Base-by-base conservation (phyloP, 2,797 vertebrate genomes). In the Acestrorhynchus altus region DNA sequence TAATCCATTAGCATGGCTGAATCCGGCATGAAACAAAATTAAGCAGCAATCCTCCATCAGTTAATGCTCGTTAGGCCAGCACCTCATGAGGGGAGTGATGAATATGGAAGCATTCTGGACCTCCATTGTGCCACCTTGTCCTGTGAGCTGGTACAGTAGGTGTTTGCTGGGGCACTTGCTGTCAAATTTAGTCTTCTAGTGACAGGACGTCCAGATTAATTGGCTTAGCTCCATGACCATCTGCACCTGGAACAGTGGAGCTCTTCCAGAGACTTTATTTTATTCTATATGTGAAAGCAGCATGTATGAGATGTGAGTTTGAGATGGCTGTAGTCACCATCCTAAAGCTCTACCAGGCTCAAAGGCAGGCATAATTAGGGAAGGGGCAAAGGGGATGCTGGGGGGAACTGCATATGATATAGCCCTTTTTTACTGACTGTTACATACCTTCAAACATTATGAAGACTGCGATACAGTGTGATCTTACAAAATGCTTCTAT, bases 1-100 rank as follows among this genome's bases (percentile, higher is more conserved):
- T 79, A 83, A 79, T 76, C 73, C 70, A 77, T 84, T 78, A 81
- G 54, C 51, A 65, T 1, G 47, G 77, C 39, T 22, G 59, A 74
- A 72, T 74, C 13, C 1, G 11, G 71, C 31, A 52, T 71, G 46
- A 83, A 82, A 64, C 72, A 63, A 76, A 71, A 77, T 71, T 63
- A 71, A 52, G 26, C 46, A 60, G 35, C 64, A 70, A 76, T 75
- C 79, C 64, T 76, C 52, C 67, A 59, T 72, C n/a, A 71, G 77
- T 49, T 77, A 66, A 78, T 61, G 35, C 56, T 83, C 15, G 63
- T 81, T 84, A 75, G 64, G 35, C 1, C 26, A 4, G 16, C 40
- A 26, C 35, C 63, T 68, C 54, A 28, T 35, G 22, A 59, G 79
- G 16, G 16, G 2, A 16, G 26, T 31, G 22, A 42, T 54, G n/a